Conservation (phyloP, 2,888 invertebrate genomes). For the Macaria notata region DNA sequence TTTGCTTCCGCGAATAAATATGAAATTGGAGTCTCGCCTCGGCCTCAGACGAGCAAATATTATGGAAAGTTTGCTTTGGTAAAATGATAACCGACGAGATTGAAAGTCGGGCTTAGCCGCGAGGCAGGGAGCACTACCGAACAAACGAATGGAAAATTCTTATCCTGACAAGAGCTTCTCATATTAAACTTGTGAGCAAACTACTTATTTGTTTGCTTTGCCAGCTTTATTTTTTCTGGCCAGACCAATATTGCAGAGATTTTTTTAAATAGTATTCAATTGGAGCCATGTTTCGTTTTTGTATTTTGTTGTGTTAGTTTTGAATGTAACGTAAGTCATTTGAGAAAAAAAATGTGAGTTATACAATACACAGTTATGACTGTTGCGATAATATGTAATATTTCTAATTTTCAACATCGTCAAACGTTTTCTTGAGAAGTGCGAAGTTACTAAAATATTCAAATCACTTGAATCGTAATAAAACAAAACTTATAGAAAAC, state of each 20-base stretch:
- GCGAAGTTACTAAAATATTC: too few species aligned
- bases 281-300: too few species aligned
- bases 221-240: conserved; percentile 24
- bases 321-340: too few species aligned
- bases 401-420: too few species aligned
- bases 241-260: conserved; percentile 1
- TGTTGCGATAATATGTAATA: too few species aligned
- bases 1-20: conserved; percentile 81
- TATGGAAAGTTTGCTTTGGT: conserved; percentile 78
- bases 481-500: too few species aligned
- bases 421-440: too few species aligned
- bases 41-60: conserved; percentile 75
- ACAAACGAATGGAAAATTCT: conserved; percentile 43
- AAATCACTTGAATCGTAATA: too few species aligned
- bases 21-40: conserved; percentile 77
- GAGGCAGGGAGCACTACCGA: conserved; percentile 58
- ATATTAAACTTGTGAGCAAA: conserved; percentile 32
- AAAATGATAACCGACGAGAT: conserved; percentile 81
- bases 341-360: too few species aligned
- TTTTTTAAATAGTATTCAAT: neutral
- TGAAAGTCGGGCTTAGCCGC: conserved; percentile 75
- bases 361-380: too few species aligned
- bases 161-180: conserved; percentile 40
- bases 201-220: conserved; percentile 23
- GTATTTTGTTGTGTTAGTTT: too few species aligned